phyloP scores from a whole-genome alignment of 1,140 invertebrate species.

The Oryzaephilus surinamensis region DNA sequence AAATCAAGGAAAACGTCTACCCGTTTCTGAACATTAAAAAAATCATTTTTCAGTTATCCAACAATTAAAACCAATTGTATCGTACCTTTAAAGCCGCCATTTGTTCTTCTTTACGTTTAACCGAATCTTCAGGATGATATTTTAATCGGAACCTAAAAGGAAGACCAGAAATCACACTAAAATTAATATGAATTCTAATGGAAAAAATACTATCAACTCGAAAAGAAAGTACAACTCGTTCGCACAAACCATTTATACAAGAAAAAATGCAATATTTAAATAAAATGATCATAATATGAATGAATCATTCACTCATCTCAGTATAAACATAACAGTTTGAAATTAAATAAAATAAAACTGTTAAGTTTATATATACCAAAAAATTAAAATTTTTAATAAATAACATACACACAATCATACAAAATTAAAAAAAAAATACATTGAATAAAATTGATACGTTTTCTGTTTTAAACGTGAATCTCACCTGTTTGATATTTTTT shows the following conservation, averaged over 20 bases:
- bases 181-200: not conserved
- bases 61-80: constrained; percentile 3
- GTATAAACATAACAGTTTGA: too few species aligned
- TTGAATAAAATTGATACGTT: too few species aligned
- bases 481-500: constrained; percentile 33
- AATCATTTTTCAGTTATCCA: not conserved
- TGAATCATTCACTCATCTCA: too few species aligned
- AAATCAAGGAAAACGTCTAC: constrained; percentile 86
- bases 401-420: constrained; percentile 9
- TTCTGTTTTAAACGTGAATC: constrained; percentile 18
- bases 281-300: too few species aligned
- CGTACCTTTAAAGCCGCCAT: constrained; percentile 66
- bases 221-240: not conserved
- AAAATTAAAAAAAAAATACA: constrained; percentile 6
- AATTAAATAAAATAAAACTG: constrained; percentile 6
- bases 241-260: not conserved
- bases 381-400: too few species aligned
- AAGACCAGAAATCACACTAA: constrained; percentile 10
- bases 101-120: constrained; percentile 84
- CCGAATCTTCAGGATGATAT: constrained; percentile 95
- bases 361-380: too few species aligned
- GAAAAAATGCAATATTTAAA: not conserved
- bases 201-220: not conserved
- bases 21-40: constrained; percentile 53
- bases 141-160: constrained; percentile 92